Conservation (phyloP, 2,797 vertebrate species). For the Ispidina picta region DNA sequence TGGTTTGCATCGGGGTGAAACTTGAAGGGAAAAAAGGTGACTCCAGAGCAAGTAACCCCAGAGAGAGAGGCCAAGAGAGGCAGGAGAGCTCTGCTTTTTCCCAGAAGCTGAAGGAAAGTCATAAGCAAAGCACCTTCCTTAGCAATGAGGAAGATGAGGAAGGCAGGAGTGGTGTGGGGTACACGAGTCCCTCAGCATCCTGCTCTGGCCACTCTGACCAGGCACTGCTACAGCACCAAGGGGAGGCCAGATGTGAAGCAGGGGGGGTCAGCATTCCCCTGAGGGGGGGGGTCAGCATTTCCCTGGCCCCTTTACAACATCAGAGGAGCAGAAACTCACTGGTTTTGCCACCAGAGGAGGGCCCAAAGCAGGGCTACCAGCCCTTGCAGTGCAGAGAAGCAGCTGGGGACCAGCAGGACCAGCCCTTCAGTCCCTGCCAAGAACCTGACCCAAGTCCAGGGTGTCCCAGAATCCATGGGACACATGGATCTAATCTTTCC, state of each 20-base stretch:
- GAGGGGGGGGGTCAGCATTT: background rate
- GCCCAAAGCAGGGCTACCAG: background rate
- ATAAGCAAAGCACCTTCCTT: background rate
- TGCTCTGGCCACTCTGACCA: too few relatives aligned
- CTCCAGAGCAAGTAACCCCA: background rate
- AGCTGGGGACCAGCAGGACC: background rate
- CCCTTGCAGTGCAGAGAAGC: background rate
- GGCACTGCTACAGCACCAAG: background rate
- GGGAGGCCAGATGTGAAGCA: background rate
- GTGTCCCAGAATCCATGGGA: background rate
- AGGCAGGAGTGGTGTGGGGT: background rate
- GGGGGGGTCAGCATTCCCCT: too few relatives aligned
- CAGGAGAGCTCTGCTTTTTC: background rate
- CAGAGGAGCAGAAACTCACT: background rate
- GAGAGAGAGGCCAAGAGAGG: background rate
- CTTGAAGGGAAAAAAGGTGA: background rate
- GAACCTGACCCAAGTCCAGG: background rate
- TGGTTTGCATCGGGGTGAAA: background rate
- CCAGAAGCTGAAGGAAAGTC: background rate
- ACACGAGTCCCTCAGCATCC: background rate
- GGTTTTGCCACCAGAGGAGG: background rate
- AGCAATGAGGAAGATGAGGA: background rate
- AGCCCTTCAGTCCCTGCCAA: background rate
- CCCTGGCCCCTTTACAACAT: background rate
- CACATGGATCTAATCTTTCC: background rate